Conservation (phyloP, 2,113 vertebrate genomes). For the Fregata magnificens region DNA sequence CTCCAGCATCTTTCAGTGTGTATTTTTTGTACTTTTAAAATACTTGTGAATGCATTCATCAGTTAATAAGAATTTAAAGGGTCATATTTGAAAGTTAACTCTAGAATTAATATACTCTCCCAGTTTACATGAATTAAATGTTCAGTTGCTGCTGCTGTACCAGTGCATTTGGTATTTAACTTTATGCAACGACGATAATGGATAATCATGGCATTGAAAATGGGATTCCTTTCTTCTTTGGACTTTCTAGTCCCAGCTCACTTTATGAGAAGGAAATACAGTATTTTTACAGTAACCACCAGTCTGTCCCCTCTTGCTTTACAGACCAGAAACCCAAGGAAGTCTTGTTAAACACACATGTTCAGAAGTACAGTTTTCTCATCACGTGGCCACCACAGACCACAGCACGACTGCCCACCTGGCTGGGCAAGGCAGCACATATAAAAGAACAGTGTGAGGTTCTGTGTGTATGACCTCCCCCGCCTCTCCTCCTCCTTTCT, state of each 20-base stretch:
- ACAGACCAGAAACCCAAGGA: background rate
- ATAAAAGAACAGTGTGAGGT: rapidly evolving
- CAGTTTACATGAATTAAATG: background rate
- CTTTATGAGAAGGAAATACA: background rate
- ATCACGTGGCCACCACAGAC: rapidly evolving
- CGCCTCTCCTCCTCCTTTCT: background rate
- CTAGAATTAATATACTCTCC: background rate
- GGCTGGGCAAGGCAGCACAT: background rate
- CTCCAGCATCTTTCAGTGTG: background rate
- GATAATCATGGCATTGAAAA: background rate
- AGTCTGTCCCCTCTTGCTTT: background rate
- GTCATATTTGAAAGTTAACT: background rate
- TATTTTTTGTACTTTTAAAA: background rate
- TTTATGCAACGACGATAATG: background rate
- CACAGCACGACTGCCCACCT: background rate
- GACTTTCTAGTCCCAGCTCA: background rate
- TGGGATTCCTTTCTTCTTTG: background rate
- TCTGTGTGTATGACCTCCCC: rapidly evolving
- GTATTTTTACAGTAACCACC: background rate
- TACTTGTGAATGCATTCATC: background rate
- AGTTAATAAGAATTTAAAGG: background rate
- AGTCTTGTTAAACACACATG: background rate
- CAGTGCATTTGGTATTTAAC: background rate
- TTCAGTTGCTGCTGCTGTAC: background rate
- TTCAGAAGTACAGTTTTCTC: background rate